Evolutionary conservation across 2,797 vertebrate genomes (phyloP), one percentile per base, ranked within the genome.

Genomic region (Pangasius mekongensis): DNA sequence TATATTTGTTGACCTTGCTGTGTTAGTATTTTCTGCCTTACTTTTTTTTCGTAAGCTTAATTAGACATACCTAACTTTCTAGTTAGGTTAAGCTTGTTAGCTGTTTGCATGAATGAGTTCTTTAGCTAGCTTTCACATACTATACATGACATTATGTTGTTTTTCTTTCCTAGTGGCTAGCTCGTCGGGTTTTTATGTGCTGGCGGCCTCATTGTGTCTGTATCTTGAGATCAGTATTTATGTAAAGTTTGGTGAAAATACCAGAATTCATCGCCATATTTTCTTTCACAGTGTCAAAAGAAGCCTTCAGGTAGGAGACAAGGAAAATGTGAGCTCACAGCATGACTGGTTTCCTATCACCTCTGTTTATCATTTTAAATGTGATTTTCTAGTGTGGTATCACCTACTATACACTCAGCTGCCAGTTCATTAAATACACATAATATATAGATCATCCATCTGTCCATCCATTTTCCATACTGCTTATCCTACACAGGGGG

Each of bases 261-360:
- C 10, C 9, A 58, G 9, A 81, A 39, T 60, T 27, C 5, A 47
- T 6, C 3, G 18, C 4, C 2, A 49, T 39, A 9, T 86, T 93
- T 94, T 94, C 85, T 76, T 88, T 94, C 94, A n/a, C 93, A 97
- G 97, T 84, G 96, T 89, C 84, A 97, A 93, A 93, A 95, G 97
- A 93, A 91, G 95, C 71, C 94, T 97, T 54, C 94, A 93, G 66
- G 90, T 96, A 90, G 94, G 95, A 60, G 20, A 91, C 73, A 92
- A 92, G 89, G 86, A 93, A 91, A 90, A 94, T 39, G 96, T 97
- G 92, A 96, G 96, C 16, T 67, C 43, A 20, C 39, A 64, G 7
- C 13, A n/a, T 81, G 52, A 60, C 6, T 39, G 54, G 16, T 36
- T 58, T 10, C 39, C 9, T 33, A 16, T 10, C n/a, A 39, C 9